Percentiles rank a stretch among this genome's conserved stretches.
Evolutionary conservation across 2,113 vertebrate species (phyloP).

Genomic region (Verasper variegatus): DNA sequence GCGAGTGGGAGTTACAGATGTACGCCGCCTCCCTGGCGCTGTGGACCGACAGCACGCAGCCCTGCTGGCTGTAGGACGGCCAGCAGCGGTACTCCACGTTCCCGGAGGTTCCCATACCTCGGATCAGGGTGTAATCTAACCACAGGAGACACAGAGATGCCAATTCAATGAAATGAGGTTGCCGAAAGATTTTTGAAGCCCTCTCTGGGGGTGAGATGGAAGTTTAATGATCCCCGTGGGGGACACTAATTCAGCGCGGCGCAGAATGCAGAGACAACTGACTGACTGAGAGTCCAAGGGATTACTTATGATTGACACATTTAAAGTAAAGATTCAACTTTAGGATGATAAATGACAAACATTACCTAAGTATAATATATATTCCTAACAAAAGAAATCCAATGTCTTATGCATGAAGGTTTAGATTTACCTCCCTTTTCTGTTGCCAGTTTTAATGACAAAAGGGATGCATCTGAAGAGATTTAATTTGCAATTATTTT

Average conservation of each 20-base stretch:
- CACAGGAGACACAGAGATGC: conserved; percentile 27
- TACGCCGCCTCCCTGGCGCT: conserved; percentile 82
- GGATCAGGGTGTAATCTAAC: conserved; percentile 85
- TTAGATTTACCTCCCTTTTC: too few relatives aligned
- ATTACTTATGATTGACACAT: background rate
- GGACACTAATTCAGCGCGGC: background rate
- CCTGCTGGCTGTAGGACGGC: conserved; percentile 89
- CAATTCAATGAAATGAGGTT: conserved; percentile 42
- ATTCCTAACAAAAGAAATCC: background rate
- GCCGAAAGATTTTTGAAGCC: conserved; percentile 23
- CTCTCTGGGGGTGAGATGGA: conserved; percentile 16
- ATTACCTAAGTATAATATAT: background rate
- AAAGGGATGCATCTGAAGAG: too few relatives aligned
- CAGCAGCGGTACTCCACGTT: conserved; percentile 88
- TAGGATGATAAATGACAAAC: background rate
- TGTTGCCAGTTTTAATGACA: too few relatives aligned
- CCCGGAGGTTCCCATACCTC: conserved; percentile 80
- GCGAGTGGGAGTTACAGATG: conserved; percentile 85
- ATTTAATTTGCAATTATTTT: too few relatives aligned
- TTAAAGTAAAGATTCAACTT: background rate
- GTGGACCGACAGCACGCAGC: conserved; percentile 88
- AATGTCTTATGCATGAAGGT: too few relatives aligned
- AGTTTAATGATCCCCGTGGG: conserved; percentile 25
- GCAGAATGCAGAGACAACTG: conserved; percentile 9
- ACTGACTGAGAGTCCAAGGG: background rate